Evolutionary conservation across 2,888 invertebrate species (phyloP), one percentile per base, ranked within the genome.

Genomic region (Drosophila atripex): DNA sequence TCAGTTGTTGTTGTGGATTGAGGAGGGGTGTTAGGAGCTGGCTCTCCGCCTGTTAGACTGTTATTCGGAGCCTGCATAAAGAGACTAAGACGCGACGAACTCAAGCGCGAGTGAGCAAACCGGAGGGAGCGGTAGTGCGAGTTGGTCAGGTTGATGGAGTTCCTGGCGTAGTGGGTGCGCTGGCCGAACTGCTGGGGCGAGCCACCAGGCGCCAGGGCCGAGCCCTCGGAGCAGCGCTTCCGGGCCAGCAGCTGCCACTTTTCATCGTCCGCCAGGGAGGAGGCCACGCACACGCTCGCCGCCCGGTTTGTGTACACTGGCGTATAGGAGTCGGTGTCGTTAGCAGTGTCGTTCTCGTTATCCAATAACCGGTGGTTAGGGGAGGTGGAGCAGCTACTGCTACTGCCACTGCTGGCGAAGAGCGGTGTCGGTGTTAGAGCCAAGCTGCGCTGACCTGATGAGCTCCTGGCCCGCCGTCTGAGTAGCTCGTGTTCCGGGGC

Each of bases 201-300:
- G 16, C 28, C 47, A 0, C 60, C 64, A 61, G 56, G 14, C 11
- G 85, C 46, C 18, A 85, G 45, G 0, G 76, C 82, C 0, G 86
- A 65, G 1, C 90, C 90, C 46, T 90, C 90, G 14, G 90, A 90
- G 70, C 90, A 89, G 11, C 91, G 90, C 73, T 91, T 91, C 23
- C 90, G 91, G 59, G 90, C 88, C 55, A 92, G 73, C 71, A 91
- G 76, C 73, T 91, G 90, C 91, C 91, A 92, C 74, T 91, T 91
- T 76, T 91, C 92, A 70, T 92, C 91, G 74, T 92, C 91, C 41
- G 89, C 86, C 43, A 88, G 60, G 21, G 88, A 75, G 12, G 87
- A 80, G 52, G 87, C 78, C 54, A 78, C 77, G 50, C 90, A 88
- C 60, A 91, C 86, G 72, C 90, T 89, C 23, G 82, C 78, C 78